Evolutionary conservation across 2,888 invertebrate genomes (phyloP).

Genomic region (Epistrophella euchroma): DNA sequence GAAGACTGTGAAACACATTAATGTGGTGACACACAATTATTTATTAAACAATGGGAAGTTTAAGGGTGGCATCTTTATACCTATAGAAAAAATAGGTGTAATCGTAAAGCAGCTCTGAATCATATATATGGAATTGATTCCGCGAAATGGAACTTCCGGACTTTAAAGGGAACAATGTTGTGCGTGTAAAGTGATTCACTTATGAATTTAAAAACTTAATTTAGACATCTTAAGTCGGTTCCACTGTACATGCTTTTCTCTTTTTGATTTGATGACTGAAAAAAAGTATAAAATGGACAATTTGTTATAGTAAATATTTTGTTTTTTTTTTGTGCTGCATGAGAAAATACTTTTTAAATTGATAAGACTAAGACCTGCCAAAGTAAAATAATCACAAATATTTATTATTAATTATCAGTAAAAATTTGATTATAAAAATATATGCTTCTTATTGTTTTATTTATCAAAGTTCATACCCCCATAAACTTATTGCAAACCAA

Average conservation of each 20-base stretch:
- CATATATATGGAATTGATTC: conserved; percentile 57
- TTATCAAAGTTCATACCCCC: not conserved
- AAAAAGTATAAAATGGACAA: too few relatives aligned
- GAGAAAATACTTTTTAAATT: not conserved
- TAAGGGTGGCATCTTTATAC: conserved; percentile 2
- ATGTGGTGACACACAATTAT: conserved; percentile 30
- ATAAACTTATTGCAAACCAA: too few relatives aligned
- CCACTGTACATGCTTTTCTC: too few relatives aligned
- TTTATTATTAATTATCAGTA: too few relatives aligned
- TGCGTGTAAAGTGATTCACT: not conserved
- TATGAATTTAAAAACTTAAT: not conserved
- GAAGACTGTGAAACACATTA: not conserved
- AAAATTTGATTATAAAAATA: too few relatives aligned
- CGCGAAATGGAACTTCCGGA: conserved; percentile 43
- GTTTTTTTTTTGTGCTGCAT: too few relatives aligned
- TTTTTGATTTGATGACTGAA: too few relatives aligned
- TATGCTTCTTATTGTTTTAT: too few relatives aligned
- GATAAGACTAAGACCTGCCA: not conserved
- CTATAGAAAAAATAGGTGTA: not conserved
- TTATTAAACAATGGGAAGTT: conserved; percentile 21
- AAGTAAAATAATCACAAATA: not conserved
- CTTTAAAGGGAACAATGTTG: not conserved
- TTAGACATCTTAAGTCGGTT: not conserved
- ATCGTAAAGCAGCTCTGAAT: conserved; percentile 40
- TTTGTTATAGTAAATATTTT: too few relatives aligned